Percentiles rank a stretch among this genome's conserved stretches.
These are phyloP conservation scores for Lasioglossum lativentre DNA, from an alignment of 2,888 invertebrate species.

Conservation along the genomic window DNA sequence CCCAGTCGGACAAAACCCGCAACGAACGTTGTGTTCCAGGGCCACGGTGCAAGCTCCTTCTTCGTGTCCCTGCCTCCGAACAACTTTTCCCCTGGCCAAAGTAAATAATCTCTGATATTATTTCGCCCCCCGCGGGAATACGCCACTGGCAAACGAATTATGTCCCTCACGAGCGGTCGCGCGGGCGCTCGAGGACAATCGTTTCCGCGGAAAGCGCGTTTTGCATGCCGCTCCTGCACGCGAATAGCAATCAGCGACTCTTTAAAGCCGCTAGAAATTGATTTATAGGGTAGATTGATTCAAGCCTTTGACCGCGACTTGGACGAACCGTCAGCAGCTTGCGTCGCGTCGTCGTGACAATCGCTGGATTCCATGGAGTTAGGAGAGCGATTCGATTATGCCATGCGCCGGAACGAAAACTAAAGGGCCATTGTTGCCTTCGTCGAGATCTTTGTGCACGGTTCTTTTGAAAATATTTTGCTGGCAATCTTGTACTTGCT, in stretches of 20 bases:
- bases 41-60: conserved; percentile 23
- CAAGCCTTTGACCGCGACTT: background rate
- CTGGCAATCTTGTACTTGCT: background rate
- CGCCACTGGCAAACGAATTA: conserved; percentile 15
- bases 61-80: conserved; percentile 16
- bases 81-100: conserved; percentile 48
- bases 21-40: conserved; percentile 46
- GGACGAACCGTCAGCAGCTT: background rate
- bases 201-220: conserved; percentile 14
- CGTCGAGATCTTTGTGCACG: background rate
- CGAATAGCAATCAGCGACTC: background rate
- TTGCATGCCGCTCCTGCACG: background rate
- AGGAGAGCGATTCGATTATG: background rate
- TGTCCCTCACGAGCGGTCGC: background rate
- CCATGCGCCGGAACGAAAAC: background rate
- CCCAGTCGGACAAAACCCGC: conserved; percentile 48
- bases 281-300: conserved; percentile 11
- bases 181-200: background rate
- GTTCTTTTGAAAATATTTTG: background rate
- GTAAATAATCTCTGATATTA: conserved; percentile 48
- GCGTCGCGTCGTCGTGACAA: background rate
- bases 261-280: background rate
- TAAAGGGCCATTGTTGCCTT: background rate
- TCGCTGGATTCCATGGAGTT: background rate
- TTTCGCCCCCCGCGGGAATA: conserved; percentile 9